Percentiles rank a stretch among this genome's conserved stretches.
Conservation (phyloP, 2,888 invertebrate species). For the Andrena dorsata region DNA sequence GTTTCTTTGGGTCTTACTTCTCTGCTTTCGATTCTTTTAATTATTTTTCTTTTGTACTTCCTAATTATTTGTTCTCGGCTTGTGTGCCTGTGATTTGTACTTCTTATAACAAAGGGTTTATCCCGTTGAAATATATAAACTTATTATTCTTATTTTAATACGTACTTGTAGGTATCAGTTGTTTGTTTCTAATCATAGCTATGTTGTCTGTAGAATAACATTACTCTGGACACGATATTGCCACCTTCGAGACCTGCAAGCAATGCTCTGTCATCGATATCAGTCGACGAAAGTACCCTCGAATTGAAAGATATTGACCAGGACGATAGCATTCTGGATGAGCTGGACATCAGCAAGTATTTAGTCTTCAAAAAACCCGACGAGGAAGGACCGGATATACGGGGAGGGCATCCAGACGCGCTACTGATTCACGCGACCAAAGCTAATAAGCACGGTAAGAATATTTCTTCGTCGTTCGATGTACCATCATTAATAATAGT, state of each 20-base stretch:
- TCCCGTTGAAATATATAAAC: too few relatives aligned
- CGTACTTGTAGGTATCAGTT: neutral
- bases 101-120: too few relatives aligned
- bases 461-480: neutral
- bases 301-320: constrained; percentile 79
- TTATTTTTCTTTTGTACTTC: too few relatives aligned
- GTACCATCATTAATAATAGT: neutral
- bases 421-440: constrained; percentile 98
- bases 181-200: neutral
- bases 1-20: too few relatives aligned
- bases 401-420: constrained; percentile 97
- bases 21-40: too few relatives aligned
- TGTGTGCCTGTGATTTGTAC: too few relatives aligned
- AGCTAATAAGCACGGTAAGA: constrained; percentile 93
- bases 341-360: constrained; percentile 92
- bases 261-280: constrained; percentile 80
- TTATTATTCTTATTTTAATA: too few relatives aligned
- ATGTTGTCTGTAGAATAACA: constrained; percentile 75
- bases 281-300: constrained; percentile 81
- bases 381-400: constrained; percentile 95
- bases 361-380: constrained; percentile 92
- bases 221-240: constrained; percentile 75
- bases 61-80: too few relatives aligned
- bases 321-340: constrained; percentile 87
- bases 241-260: constrained; percentile 80